phyloP scores from a whole-genome alignment of 2,797 vertebrate species.

The Acestrorhynchus altus region DNA sequence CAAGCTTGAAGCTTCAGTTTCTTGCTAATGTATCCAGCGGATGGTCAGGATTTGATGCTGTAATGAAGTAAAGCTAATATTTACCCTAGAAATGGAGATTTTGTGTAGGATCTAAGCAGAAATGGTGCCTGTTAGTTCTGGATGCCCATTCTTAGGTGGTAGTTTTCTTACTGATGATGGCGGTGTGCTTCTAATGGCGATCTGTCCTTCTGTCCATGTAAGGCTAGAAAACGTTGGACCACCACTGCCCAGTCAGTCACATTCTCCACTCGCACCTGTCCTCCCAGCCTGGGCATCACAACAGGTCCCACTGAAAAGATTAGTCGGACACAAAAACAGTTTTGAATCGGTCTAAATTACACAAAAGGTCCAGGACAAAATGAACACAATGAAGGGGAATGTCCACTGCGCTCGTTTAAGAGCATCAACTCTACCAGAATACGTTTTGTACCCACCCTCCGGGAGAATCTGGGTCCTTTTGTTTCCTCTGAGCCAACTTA shows the following conservation, averaged over 20 bases:
- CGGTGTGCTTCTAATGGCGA: conserved; percentile 23
- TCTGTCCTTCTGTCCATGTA: conserved; percentile 53
- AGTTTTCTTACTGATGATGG: neutral
- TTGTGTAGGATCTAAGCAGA: neutral
- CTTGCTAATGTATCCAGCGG: neutral
- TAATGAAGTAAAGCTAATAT: neutral
- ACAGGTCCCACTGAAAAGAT: conserved; percentile 45
- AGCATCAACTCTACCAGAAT: too few relatives aligned
- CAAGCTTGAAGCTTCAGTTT: neutral
- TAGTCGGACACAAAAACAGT: too few relatives aligned
- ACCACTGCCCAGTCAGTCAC: conserved; percentile 53
- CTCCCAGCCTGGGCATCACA: conserved; percentile 16
- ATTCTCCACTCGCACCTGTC: conserved; percentile 46
- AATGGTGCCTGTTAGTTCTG: neutral
- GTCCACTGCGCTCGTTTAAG: too few relatives aligned
- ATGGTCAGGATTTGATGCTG: neutral
- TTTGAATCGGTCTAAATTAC: too few relatives aligned
- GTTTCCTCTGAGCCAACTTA: conserved; percentile 60
- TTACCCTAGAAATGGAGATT: neutral
- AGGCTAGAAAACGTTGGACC: conserved; percentile 54
- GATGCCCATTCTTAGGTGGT: neutral
- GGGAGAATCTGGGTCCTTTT: conserved; percentile 70
- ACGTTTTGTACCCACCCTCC: conserved; percentile 55
- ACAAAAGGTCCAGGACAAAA: too few relatives aligned
- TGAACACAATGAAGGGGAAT: too few relatives aligned